Percentiles rank a stretch among this genome's conserved stretches.
These are phyloP conservation scores for Antheraea mylitta DNA, from an alignment of 1,140 invertebrate species.

Conservation along the genomic window DNA sequence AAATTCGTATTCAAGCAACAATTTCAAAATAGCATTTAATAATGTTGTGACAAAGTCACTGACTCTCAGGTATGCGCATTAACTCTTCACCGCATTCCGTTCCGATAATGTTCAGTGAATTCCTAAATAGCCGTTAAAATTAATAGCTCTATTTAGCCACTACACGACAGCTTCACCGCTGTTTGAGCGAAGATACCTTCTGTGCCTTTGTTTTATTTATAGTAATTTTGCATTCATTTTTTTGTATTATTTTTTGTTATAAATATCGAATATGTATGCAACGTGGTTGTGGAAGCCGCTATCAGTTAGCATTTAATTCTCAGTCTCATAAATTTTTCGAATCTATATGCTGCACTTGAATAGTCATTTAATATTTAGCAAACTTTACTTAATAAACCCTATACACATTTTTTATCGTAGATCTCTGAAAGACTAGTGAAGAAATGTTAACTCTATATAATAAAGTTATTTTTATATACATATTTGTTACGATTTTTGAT, in stretches of 20 bases:
- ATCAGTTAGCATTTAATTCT: too few species aligned
- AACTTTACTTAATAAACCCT: too few species aligned
- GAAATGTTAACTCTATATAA: too few species aligned
- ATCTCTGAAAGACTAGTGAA: too few species aligned
- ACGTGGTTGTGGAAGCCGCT: too few species aligned
- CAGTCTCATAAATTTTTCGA: too few species aligned
- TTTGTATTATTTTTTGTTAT: background rate
- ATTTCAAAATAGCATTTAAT: background rate
- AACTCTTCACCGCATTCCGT: slow-evolving; percentile 27
- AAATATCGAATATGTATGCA: background rate
- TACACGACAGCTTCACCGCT: slow-evolving; percentile 8
- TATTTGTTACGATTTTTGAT: too few species aligned
- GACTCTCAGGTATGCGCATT: slow-evolving; percentile 27
- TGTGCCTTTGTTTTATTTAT: background rate
- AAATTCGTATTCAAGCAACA: slow-evolving; percentile 1
- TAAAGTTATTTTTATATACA: too few species aligned
- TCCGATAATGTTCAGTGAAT: slow-evolving; percentile 31
- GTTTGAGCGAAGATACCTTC: slow-evolving; percentile 18
- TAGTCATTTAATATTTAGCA: too few species aligned
- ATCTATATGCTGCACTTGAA: too few species aligned
- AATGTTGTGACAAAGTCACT: slow-evolving; percentile 20
- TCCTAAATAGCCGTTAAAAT: slow-evolving; percentile 37
- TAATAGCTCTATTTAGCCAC: slow-evolving; percentile 33
- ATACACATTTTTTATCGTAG: too few species aligned
- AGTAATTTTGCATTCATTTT: slow-evolving; percentile 4